A percentile compares a stretch with the other conserved stretches of the same genome.
Conservation (phyloP, 2,888 invertebrate species). For the Catonia carolina region DNA sequence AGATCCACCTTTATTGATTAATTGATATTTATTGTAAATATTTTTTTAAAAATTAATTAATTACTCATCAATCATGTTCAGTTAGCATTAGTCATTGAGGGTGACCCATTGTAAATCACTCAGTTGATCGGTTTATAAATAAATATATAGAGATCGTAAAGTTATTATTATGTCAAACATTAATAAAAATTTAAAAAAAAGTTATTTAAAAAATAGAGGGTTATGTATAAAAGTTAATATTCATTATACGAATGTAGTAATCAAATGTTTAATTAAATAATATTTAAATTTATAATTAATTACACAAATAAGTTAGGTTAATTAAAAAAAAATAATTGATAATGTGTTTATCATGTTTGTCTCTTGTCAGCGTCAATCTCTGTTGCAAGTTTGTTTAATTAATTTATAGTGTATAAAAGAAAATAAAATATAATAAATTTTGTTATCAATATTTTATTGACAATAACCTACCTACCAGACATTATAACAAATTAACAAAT, state of each 20-base stretch:
- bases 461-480: constrained; percentile 27
- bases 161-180: too few relatives aligned
- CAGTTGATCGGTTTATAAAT: not conserved
- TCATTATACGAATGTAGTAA: constrained; percentile 27
- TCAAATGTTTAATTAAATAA: constrained; percentile 17
- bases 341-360: too few relatives aligned
- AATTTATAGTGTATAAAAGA: constrained; percentile 9
- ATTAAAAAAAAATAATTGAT: too few relatives aligned
- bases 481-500: too few relatives aligned
- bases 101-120: too few relatives aligned
- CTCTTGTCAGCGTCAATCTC: not conserved
- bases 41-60: constrained; percentile 7
- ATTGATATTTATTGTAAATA: constrained; percentile 26
- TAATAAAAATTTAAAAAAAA: not conserved
- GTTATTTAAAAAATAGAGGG: constrained; percentile 21
- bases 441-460: constrained; percentile 24
- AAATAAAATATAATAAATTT: constrained; percentile 1
- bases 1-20: constrained; percentile 26
- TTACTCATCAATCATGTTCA: constrained; percentile 3
- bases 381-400: constrained; percentile 7
- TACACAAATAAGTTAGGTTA: too few relatives aligned
- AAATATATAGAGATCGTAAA: not conserved
- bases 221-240: constrained; percentile 27
- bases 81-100: too few relatives aligned
- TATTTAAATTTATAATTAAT: constrained; percentile 6